These are phyloP conservation scores for Pseudomyrmex flavicornis DNA, from an alignment of 1,140 invertebrate species.

Conservation along the genomic window DNA sequence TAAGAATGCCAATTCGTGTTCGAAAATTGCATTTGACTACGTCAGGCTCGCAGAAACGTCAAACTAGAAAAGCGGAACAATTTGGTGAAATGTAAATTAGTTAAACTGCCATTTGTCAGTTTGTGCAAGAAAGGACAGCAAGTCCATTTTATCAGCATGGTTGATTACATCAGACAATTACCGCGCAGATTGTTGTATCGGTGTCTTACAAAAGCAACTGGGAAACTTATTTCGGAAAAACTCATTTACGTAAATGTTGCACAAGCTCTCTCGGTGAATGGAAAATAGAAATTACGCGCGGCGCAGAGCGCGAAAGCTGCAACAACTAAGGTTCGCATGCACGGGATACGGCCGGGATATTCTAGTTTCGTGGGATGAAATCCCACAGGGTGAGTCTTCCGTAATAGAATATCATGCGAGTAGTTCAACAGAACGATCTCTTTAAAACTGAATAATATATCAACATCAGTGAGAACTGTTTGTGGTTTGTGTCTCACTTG, in stretches of 20 bases:
- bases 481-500: conserved; percentile 10
- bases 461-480: conserved; percentile 40
- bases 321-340: conserved; percentile 5
- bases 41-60: conserved; percentile 32
- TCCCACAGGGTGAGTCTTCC: conserved; percentile 24
- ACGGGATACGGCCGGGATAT: neutral
- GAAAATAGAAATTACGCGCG: conserved; percentile 51
- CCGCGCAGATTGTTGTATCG: neutral
- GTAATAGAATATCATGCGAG: conserved; percentile 53
- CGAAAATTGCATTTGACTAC: conserved; percentile 20
- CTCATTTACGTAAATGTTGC: conserved; percentile 40
- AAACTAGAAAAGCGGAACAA: neutral
- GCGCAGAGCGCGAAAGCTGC: conserved; percentile 12
- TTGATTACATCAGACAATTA: conserved; percentile 10
- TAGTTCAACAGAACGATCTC: conserved; percentile 49
- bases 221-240: conserved; percentile 14
- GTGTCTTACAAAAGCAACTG: neutral
- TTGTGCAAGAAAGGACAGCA: conserved; percentile 20
- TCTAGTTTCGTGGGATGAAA: conserved; percentile 51
- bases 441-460: conserved; percentile 60
- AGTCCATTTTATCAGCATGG: conserved; percentile 21
- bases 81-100: conserved; percentile 50
- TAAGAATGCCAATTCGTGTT: conserved; percentile 36
- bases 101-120: conserved; percentile 36
- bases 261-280: conserved; percentile 31